Evolutionary conservation across 1,140 invertebrate genomes (phyloP), one percentile per base, ranked within the genome.

Genomic region (Drosophila biarmipes): DNA sequence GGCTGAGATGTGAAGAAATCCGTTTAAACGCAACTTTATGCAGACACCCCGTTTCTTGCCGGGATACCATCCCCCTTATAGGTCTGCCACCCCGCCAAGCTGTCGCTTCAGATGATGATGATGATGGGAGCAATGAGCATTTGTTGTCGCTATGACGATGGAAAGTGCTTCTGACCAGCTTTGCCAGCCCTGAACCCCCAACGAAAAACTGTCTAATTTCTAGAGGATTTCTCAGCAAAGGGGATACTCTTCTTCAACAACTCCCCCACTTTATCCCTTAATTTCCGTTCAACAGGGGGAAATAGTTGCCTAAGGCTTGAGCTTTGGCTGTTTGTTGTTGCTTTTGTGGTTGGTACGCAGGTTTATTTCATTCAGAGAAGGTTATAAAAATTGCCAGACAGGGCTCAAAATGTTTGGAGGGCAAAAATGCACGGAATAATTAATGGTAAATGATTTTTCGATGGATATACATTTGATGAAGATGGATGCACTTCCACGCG

Each of bases 21-120:
- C 79, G 84, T 87, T 87, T 89, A 84, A 87, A 89, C 63, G 61
- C 80, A 89, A 77, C 72, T 78, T 80, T 72, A 42, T 54, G 17
- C 12, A 40, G 54, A 54, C 48, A 43, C 31, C 38, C 46, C 38
- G 14, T 17, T 8, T 8, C 14, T 15, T 17, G 24, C 8, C 17
- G 37, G 12, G 15, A 43, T 31, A 38, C 7, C 75, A 52, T 46
- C 61, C 49, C 17, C 52, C 45, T 52, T 34, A 12, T 46, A 42
- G 40, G 27, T 24, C 15, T 35, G 63, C 63, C 63, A 67, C 37
- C 45, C 63, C 59, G 45, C 58, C 45, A 67, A 42, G 63, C 59
- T 67, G 63, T 67, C 59, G 58, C 43, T 52, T 27, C 35, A 35
- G 35, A 51, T 51, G 45, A 67, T 48, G 45, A 67, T 49, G 63